Evolutionary conservation across 2,888 invertebrate species (phyloP).

Genomic region (Amphiduros pacificus): DNA sequence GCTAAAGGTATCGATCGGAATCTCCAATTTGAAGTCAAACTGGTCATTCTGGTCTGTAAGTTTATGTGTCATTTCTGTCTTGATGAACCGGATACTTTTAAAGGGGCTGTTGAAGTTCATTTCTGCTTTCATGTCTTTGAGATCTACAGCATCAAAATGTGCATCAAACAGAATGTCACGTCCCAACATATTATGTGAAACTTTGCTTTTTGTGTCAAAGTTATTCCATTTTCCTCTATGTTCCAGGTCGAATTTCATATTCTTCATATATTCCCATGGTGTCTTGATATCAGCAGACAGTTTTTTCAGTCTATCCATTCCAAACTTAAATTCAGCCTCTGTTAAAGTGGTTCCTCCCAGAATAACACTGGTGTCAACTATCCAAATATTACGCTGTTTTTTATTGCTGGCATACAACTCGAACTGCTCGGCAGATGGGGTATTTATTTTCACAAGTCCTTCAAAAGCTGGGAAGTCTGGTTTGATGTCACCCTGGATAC

Average conservation of each 20-base stretch:
- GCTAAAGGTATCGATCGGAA: slow-evolving; percentile 11
- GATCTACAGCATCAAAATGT: slow-evolving; percentile 13
- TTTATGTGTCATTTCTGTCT: slow-evolving; percentile 11
- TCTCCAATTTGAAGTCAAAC: slow-evolving; percentile 3
- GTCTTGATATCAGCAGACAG: slow-evolving; percentile 1
- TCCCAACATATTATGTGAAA: not conserved
- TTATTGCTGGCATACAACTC: not conserved
- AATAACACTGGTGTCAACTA: not conserved
- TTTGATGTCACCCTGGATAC: no score
- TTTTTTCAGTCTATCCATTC: not conserved
- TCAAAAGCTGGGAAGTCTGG: not conserved
- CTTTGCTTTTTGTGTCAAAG: not conserved
- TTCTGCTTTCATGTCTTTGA: slow-evolving; percentile 18
- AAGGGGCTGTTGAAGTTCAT: slow-evolving; percentile 16
- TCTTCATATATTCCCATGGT: slow-evolving; percentile 1
- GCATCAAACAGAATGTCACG: not conserved
- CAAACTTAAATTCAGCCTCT: not conserved
- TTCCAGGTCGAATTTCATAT: not conserved
- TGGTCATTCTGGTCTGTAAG: not conserved
- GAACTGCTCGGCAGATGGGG: not conserved
- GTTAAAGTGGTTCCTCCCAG: not conserved
- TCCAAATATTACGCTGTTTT: not conserved
- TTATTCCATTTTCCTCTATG: not conserved
- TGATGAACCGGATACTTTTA: not conserved
- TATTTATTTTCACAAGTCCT: not conserved